These are phyloP conservation scores for Pachypanchax playfairii DNA, from an alignment of 2,113 vertebrate genomes.

Conservation along the genomic window DNA sequence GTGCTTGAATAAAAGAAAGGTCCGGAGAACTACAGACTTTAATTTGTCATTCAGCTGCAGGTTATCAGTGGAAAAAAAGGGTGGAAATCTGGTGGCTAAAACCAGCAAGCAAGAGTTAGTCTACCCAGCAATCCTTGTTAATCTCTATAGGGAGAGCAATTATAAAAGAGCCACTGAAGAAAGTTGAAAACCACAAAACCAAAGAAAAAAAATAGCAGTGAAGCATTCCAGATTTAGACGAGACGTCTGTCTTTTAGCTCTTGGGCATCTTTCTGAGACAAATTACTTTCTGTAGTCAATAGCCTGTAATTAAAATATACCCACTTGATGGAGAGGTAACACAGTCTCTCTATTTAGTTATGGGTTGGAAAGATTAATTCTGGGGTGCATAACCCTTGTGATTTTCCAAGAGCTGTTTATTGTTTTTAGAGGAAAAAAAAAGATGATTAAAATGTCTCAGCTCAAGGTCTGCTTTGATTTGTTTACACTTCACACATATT, in stretches of 20 bases:
- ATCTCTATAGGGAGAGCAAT: constrained; percentile 61
- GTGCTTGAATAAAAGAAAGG: background rate
- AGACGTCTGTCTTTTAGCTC: constrained; percentile 75
- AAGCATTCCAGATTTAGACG: constrained; percentile 69
- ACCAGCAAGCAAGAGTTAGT: constrained; percentile 40
- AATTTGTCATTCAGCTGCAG: constrained; percentile 12
- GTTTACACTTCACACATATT: constrained; percentile 48
- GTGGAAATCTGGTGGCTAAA: constrained; percentile 41
- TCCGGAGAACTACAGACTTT: no score
- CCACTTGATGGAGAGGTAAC: constrained; percentile 70
- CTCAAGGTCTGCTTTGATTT: constrained; percentile 66
- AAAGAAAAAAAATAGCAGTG: constrained; percentile 51
- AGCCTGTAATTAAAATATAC: constrained; percentile 82
- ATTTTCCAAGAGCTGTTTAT: constrained; percentile 72
- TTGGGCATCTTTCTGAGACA: constrained; percentile 77
- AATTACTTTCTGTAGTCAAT: constrained; percentile 77
- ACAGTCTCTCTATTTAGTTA: constrained; percentile 68
- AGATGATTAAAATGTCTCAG: constrained; percentile 59
- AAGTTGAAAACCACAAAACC: constrained; percentile 66
- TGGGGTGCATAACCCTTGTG: constrained; percentile 73
- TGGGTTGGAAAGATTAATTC: constrained; percentile 79
- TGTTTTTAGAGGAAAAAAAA: constrained; percentile 57
- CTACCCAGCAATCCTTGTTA: constrained; percentile 58
- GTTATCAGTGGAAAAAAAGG: constrained; percentile 10
- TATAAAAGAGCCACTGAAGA: constrained; percentile 54